These are phyloP conservation scores for Papilio machaon DNA, from an alignment of 1,140 invertebrate species.

Conservation along the genomic window DNA sequence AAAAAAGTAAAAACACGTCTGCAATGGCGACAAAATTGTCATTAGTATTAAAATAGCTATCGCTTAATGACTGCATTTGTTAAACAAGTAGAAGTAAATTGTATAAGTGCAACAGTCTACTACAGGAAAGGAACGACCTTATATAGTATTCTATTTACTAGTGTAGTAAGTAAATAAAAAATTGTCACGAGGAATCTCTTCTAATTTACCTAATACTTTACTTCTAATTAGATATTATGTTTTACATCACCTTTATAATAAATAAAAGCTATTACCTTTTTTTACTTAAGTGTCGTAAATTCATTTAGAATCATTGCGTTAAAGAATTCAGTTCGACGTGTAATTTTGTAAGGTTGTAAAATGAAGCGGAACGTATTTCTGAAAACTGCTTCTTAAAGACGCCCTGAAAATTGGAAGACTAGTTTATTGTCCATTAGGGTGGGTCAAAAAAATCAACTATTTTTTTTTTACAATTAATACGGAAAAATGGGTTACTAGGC, in stretches of 20 bases:
- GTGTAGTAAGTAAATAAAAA: not conserved
- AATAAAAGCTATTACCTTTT: too few relatives aligned
- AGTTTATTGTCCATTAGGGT: too few relatives aligned
- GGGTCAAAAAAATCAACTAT: too few relatives aligned
- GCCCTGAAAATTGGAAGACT: not conserved
- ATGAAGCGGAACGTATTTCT: not conserved
- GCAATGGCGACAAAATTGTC: constrained; percentile 11
- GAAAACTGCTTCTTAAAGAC: constrained; percentile 1
- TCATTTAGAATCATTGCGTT: too few relatives aligned
- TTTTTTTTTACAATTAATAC: too few relatives aligned
- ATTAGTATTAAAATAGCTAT: constrained; percentile 28
- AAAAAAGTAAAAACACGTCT: not conserved
- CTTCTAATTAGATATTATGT: not conserved
- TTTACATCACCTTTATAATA: too few relatives aligned
- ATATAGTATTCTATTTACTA: not conserved
- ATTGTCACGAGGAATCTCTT: not conserved
- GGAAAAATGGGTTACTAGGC: too few relatives aligned
- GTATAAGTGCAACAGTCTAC: constrained; percentile 1
- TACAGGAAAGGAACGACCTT: not conserved
- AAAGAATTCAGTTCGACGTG: too few relatives aligned
- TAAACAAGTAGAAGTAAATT: constrained; percentile 13
- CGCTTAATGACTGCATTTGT: constrained; percentile 19
- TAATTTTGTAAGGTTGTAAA: not conserved
- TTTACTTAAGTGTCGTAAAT: too few relatives aligned
- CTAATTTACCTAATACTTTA: not conserved